Conservation (phyloP, 2,888 invertebrate species). For the Drosophila suboccidentalis region DNA sequence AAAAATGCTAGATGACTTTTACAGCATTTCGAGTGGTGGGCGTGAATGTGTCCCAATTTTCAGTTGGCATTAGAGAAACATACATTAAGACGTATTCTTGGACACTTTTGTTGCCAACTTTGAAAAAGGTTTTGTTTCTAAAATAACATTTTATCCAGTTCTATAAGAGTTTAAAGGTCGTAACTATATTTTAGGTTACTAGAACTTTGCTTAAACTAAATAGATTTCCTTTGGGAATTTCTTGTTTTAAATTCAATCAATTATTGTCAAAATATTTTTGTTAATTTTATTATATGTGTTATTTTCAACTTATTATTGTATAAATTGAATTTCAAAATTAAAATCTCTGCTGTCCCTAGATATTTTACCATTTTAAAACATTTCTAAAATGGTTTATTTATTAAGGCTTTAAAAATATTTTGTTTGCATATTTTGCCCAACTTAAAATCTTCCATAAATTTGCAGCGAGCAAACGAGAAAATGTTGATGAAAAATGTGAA, state of each 20-base stretch:
- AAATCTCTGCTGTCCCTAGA: no score
- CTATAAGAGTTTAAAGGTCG: conserved; percentile 2
- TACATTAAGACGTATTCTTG: conserved; percentile 26
- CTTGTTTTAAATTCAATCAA: background rate
- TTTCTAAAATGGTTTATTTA: background rate
- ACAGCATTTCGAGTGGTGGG: conserved; percentile 49
- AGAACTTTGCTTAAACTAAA: background rate
- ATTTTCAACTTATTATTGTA: background rate
- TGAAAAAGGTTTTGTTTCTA: conserved; percentile 15
- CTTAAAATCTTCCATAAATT: conserved; percentile 9
- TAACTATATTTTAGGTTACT: background rate
- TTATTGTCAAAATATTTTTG: no score
- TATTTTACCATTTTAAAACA: background rate
- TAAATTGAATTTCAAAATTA: no score
- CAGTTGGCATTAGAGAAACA: conserved; percentile 4
- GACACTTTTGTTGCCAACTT: conserved; percentile 23
- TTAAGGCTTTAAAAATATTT: background rate
- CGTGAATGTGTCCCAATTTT: conserved; percentile 47
- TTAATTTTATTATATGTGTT: no score
- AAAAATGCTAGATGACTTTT: conserved; percentile 40
- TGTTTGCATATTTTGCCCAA: background rate
- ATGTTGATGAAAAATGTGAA: conserved; percentile 23
- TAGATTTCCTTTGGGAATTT: background rate
- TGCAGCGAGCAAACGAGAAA: background rate
- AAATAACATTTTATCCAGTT: background rate